Evolutionary conservation across 2,888 invertebrate species (phyloP), one percentile per base, ranked within the genome.

Genomic region (Magallana nippona): DNA sequence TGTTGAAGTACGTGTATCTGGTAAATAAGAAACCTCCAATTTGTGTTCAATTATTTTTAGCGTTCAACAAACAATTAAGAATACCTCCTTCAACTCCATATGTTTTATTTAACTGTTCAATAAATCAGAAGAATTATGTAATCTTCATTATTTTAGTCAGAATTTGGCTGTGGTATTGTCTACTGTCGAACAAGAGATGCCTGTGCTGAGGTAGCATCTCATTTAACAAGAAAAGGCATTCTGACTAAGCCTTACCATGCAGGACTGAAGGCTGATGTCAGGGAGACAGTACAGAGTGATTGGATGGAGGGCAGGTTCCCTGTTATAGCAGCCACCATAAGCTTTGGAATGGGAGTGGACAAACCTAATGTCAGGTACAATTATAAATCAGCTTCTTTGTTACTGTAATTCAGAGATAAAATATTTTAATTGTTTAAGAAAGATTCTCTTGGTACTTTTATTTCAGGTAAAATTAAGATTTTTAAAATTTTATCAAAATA

Each of bases 331-430:
- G 99, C 99, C 5, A 99, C 99, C 0, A 97, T 99, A 84, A 98
- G 98, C 92, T 99, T 99, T 95, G 99, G 99, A 62, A 99, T 99
- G 99, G 99, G 99, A 79, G 98, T 99, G 2, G 99, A 99, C 94
- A 99, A 99, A 94, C 96, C 97, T 2, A 96, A 97, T 83, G 99
- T 99, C 17, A 95, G 97, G 96, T 96, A 88, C 82, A 82, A 15
- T 22, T 22, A 10, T 22, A 22, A 56, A 44, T 8, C 44, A 44
- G 44, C 8, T 44, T 44, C 3, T 44, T 44, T 44, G 44, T 8
- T 8, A 5, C 0, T 44, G 44, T 8, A 44, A 44, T 8, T 5
- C 3, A 0, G 44, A 44, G 44, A 44, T 44, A 44, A 44, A 44
- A 44, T 44, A 5, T 32, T 5, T 3, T 32, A 32, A 32, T 32